A percentile compares a stretch with the other conserved stretches of the same genome.
Evolutionary conservation across 2,888 invertebrate genomes (phyloP).

Genomic region (Eubasilissa splendida): DNA sequence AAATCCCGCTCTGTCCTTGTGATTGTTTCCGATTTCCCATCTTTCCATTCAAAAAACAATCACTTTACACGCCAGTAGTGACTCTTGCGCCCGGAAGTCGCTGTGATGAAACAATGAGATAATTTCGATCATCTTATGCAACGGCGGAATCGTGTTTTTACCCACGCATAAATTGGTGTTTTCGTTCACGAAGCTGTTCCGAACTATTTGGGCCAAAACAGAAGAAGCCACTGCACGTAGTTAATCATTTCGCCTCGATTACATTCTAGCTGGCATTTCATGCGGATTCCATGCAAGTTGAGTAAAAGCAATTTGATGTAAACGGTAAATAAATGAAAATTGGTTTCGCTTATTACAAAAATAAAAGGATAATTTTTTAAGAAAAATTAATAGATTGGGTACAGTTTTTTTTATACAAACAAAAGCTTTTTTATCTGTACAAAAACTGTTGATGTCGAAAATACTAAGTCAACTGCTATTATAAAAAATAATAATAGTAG

Average conservation of each 20-base stretch:
- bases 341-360: too few species aligned
- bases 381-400: too few species aligned
- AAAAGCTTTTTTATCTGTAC: too few species aligned
- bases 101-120: slow-evolving; percentile 47
- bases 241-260: background rate
- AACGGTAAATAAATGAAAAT: too few species aligned
- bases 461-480: too few species aligned
- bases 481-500: too few species aligned
- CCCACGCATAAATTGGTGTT: slow-evolving; percentile 42
- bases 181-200: background rate
- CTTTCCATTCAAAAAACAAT: slow-evolving; percentile 31
- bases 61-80: slow-evolving; percentile 10
- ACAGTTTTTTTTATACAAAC: too few species aligned
- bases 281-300: too few species aligned
- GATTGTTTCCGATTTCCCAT: slow-evolving; percentile 35
- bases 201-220: slow-evolving; percentile 28
- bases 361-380: too few species aligned
- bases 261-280: background rate
- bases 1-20: slow-evolving; percentile 17
- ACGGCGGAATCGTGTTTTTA: slow-evolving; percentile 35
- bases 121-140: slow-evolving; percentile 40
- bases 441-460: too few species aligned
- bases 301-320: too few species aligned
- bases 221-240: background rate
- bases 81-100: slow-evolving; percentile 36